Percentiles rank a stretch among this genome's conserved stretches.
Evolutionary conservation across 2,113 vertebrate species (phyloP).

Genomic region (Neogale vison): DNA sequence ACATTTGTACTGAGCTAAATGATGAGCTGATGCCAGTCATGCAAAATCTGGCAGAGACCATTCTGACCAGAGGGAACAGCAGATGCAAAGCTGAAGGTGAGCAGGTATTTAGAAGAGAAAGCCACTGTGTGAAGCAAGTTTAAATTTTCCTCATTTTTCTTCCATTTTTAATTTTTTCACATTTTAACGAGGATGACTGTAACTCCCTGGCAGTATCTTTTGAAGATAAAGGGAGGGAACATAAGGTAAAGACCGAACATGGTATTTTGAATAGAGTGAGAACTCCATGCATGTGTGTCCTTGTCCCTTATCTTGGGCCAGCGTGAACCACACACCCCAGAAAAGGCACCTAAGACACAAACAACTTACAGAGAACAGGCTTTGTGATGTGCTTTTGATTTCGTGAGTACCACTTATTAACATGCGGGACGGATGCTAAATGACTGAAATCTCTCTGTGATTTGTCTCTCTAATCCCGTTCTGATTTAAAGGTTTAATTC

Average conservation of each 20-base stretch:
- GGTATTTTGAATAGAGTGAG: neutral
- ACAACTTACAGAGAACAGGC: neutral
- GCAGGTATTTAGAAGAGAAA: neutral
- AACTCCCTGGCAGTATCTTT: neutral
- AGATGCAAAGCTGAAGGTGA: neutral
- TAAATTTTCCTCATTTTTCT: neutral
- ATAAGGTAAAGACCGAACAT: neutral
- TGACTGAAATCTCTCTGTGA: slow-evolving; percentile 44
- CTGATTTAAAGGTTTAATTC: slow-evolving; percentile 76
- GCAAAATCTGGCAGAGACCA: neutral
- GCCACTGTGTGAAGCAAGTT: neutral
- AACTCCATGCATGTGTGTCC: rapidly evolving
- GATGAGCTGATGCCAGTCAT: neutral
- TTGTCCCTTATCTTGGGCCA: neutral
- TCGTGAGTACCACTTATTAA: slow-evolving; percentile 40
- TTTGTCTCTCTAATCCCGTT: slow-evolving; percentile 55
- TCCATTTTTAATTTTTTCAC: neutral
- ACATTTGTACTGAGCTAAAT: neutral
- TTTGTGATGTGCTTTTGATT: neutral
- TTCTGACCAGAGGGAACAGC: too few species aligned
- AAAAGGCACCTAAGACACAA: neutral
- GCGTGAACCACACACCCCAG: neutral
- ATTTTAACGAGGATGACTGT: neutral
- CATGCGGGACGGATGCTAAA: slow-evolving; percentile 54
- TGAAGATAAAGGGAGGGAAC: neutral